Evolutionary conservation across 2,797 vertebrate genomes (phyloP), one percentile per base, ranked within the genome.

Genomic region (Neosilurus mollespiculum): DNA sequence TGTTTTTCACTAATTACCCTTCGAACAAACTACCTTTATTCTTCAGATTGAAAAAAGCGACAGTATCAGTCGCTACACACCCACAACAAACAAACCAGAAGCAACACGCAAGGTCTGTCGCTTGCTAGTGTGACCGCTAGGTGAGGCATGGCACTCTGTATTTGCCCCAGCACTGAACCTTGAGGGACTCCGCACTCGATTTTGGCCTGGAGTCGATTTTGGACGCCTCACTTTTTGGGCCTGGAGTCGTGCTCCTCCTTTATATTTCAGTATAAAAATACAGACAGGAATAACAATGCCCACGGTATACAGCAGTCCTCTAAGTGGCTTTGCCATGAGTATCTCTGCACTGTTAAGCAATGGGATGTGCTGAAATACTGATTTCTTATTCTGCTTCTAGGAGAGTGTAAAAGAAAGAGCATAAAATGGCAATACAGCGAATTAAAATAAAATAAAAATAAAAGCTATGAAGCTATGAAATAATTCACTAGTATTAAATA

Each of bases 361-460:
- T 84, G 77, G 54, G 58, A 67, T 30, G 43, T 56, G 66, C 51
- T 15, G 59, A 78, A 86, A 88, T 83, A 88, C 79, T 86, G 82
- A 88, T 76, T 83, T 78, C 53, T 82, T 83, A 71, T 72, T 4
- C 20, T 43, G 51, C 3, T 30, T 70, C 43, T 14, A 16, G 37
- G 14, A 59, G 61, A 80, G 49, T 53, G 8, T 15, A 59, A 43
- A 43, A 81, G 8, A 67, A 24, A 76, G 24, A 81, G 64, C 15
- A 49, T 43, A 83, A 53, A 26, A 59, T 3, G 26, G 67, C 12
- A 30, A 75, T 14, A 62, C 59, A 30, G n/a, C 5, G 9, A 30
- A 49, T n/a, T 6, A 67, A 15, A 18, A 14, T 11, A 22, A 51
- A 81, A 37, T 8, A 1, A 18, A 69, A 59, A 11, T n/a, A 65